Base-by-base conservation (phyloP, 1,140 invertebrate species). In the Plodia interpunctella region DNA sequence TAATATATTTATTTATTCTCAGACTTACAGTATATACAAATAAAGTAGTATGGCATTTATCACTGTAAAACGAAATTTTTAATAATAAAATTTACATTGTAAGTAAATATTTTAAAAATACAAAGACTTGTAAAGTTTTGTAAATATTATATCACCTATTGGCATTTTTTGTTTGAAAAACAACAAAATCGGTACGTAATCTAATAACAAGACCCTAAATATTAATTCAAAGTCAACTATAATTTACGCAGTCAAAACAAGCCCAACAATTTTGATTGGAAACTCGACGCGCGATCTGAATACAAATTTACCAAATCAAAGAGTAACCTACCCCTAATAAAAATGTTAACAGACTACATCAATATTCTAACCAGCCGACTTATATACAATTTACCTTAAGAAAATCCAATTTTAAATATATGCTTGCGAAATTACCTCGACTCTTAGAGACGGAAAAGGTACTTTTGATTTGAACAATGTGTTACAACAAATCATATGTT, bases 311-410 rank as follows among this genome's bases (percentile, higher is more conserved):
- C 38, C 38, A 44, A 44, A 44, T 44, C 38, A 44, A 44, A 44
- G 38, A 44, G 38, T 44, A 44, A 44, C 13, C 15, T 44, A 44
- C 38, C 38, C 38, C 38, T 44, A 3, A 44, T 44, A 44, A 44
- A 44, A 44, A 44, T 44, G 38, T 44, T 44, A 44, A 44, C 38
- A 44, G 38, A 44, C 38, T 44, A 44, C 38, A 44, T 44, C 38
- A 44, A 44, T 44, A 44, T 44, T 44, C 38, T 17, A 44, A 44
- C 38, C 38, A 44, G 2, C 38, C 38, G 38, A 44, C 38, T n/a
- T 44, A 44, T 44, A 15, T 17, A 44, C 38, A 44, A 44, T 44
- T 44, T 44, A 15, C 38, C 38, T 44, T 44, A 15, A 6, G 38
- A 44, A 44, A 44, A 44, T 44, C 3, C 38, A 44, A 44, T 44